Percentiles rank a stretch among this genome's conserved stretches.
Conservation (phyloP, 2,888 invertebrate genomes). For the Tanytarsus gracilentus region DNA sequence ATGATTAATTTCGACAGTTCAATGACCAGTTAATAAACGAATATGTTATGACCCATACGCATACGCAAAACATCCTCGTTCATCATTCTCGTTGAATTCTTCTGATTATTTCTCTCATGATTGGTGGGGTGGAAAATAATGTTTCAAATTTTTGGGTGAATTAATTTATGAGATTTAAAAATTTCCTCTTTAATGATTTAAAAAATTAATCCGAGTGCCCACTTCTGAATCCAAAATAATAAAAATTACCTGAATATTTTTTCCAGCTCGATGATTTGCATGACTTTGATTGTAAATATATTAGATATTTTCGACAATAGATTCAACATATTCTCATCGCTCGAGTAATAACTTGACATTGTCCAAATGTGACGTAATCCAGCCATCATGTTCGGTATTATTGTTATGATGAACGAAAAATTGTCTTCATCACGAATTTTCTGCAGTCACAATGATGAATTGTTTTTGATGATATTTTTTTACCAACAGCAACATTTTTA, state of each 20-base stretch:
- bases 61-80: too few relatives aligned
- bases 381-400: slow-evolving; percentile 70
- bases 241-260: slow-evolving; percentile 63
- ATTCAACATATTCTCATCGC: slow-evolving; percentile 77
- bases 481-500: too few relatives aligned
- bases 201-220: background rate
- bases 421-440: slow-evolving; percentile 60
- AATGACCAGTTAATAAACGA: too few relatives aligned
- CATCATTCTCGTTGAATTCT: too few relatives aligned
- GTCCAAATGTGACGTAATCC: slow-evolving; percentile 87
- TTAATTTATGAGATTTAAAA: too few relatives aligned
- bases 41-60: too few relatives aligned
- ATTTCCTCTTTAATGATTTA: background rate
- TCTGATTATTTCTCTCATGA: too few relatives aligned
- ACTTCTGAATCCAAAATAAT: background rate
- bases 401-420: slow-evolving; percentile 60
- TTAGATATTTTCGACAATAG: slow-evolving; percentile 74
- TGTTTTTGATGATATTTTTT: background rate
- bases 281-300: slow-evolving; percentile 70
- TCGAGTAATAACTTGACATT: slow-evolving; percentile 73
- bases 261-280: slow-evolving; percentile 57
- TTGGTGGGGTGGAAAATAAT: too few relatives aligned
- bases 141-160: too few relatives aligned
- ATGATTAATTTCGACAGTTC: too few relatives aligned
- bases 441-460: slow-evolving; percentile 41